Percentiles rank a stretch among this genome's conserved stretches.
These are phyloP conservation scores for Parauchenoglanis punctatus DNA, from an alignment of 2,797 vertebrate species.

Conservation along the genomic window DNA sequence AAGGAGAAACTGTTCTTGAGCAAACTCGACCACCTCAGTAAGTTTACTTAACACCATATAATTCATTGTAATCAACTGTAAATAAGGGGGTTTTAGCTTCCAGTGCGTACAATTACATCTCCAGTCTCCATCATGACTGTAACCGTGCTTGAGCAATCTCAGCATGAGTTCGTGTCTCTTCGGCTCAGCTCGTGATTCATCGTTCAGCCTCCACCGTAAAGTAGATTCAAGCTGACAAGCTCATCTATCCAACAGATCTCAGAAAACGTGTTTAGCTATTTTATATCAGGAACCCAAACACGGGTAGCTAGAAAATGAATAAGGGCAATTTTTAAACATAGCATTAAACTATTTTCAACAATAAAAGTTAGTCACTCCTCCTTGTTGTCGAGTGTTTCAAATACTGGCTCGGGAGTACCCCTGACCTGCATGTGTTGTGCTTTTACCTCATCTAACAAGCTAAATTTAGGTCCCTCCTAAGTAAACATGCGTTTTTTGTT, in stretches of 20 bases:
- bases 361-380: not conserved
- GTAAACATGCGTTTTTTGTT: not conserved
- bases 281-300: too few relatives aligned
- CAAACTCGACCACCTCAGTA: constrained; percentile 37
- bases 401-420: not conserved
- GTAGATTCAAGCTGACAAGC: not conserved
- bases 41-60: constrained; percentile 10
- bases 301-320: not conserved
- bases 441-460: not conserved
- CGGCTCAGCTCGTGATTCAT: constrained; percentile 25
- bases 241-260: not conserved
- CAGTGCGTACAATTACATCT: not conserved
- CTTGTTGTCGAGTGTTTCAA: not conserved
- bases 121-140: not conserved
- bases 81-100: not conserved
- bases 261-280: not conserved
- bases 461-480: not conserved
- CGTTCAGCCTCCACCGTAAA: not conserved
- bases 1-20: constrained; percentile 6
- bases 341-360: not conserved
- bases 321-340: not conserved
- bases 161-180: constrained; percentile 4
- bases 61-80: not conserved
- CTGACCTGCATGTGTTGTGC: not conserved
- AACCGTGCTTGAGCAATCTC: constrained; percentile 6